phyloP scores from a whole-genome alignment of 2,888 invertebrate genomes.

The Phengaris arion region DNA sequence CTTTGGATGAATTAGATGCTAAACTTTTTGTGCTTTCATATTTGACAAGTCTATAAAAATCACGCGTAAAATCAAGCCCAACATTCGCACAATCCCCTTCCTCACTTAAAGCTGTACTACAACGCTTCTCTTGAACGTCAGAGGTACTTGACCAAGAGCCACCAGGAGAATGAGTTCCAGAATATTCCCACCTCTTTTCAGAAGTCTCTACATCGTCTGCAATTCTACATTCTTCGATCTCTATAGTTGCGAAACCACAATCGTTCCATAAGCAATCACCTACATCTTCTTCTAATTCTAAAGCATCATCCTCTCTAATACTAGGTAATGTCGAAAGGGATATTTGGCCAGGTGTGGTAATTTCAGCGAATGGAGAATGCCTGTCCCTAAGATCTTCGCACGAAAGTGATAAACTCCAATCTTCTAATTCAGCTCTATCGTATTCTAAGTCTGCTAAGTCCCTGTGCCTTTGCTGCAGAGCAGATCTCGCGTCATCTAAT shows the following conservation, averaged over 20 bases:
- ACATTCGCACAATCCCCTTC: slow-evolving; percentile 84
- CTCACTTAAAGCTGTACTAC: slow-evolving; percentile 84
- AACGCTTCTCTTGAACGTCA: slow-evolving; percentile 83
- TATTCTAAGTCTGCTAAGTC: slow-evolving; percentile 86
- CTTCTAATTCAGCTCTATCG: slow-evolving; percentile 87
- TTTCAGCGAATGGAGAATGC: slow-evolving; percentile 73
- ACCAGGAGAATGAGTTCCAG: slow-evolving; percentile 78
- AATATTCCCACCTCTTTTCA: slow-evolving; percentile 83
- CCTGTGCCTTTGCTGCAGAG: slow-evolving; percentile 83
- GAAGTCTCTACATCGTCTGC: slow-evolving; percentile 68
- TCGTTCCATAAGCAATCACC: slow-evolving; percentile 88
- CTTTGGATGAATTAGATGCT: slow-evolving; percentile 86
- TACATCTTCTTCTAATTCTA: slow-evolving; percentile 86
- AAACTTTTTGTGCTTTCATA: slow-evolving; percentile 89
- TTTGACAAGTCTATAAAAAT: slow-evolving; percentile 89
- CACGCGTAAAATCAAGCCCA: slow-evolving; percentile 87
- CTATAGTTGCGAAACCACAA: slow-evolving; percentile 84
- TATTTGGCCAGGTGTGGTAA: slow-evolving; percentile 81
- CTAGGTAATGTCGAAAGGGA: slow-evolving; percentile 83
- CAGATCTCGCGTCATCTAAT: slow-evolving; percentile 85
- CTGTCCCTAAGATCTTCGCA: slow-evolving; percentile 83
- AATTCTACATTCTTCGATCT: slow-evolving; percentile 83
- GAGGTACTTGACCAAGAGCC: slow-evolving; percentile 81
- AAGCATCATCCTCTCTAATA: slow-evolving; percentile 85
- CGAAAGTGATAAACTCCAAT: slow-evolving; percentile 87